phyloP scores from a whole-genome alignment of 2,797 vertebrate species.

The Mormyrus hasselquistii region DNA sequence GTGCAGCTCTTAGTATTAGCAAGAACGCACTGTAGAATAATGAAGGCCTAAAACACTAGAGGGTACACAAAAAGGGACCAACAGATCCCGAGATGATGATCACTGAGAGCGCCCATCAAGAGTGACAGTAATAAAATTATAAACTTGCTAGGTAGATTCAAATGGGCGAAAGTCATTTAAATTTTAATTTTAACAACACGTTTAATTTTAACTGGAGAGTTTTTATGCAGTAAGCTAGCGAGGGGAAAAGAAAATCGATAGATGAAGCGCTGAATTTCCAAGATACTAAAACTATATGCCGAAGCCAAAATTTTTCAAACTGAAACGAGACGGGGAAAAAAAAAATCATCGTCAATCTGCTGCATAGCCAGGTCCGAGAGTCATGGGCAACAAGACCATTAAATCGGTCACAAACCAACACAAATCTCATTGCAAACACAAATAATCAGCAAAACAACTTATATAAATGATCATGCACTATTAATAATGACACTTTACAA shows the following conservation, averaged over 20 bases:
- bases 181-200: neutral
- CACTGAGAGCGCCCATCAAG: neutral
- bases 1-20: neutral
- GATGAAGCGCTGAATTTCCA: neutral
- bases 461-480: neutral
- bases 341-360: neutral
- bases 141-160: neutral
- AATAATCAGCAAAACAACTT: neutral
- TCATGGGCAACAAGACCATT: neutral
- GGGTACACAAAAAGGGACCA: neutral
- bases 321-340: neutral
- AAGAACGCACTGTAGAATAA: neutral
- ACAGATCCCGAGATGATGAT: neutral
- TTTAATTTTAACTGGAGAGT: neutral
- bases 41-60: neutral
- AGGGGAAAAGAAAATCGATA: neutral
- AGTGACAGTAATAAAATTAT: neutral
- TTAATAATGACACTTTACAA: neutral
- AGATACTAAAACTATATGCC: neutral
- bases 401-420: neutral
- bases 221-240: neutral
- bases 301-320: neutral
- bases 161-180: neutral
- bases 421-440: neutral
- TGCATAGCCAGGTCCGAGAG: neutral